A percentile compares a stretch with the other conserved stretches of the same genome.
These are phyloP conservation scores for Cryptocephalus moraei DNA, from an alignment of 2,888 invertebrate species.

Conservation along the genomic window DNA sequence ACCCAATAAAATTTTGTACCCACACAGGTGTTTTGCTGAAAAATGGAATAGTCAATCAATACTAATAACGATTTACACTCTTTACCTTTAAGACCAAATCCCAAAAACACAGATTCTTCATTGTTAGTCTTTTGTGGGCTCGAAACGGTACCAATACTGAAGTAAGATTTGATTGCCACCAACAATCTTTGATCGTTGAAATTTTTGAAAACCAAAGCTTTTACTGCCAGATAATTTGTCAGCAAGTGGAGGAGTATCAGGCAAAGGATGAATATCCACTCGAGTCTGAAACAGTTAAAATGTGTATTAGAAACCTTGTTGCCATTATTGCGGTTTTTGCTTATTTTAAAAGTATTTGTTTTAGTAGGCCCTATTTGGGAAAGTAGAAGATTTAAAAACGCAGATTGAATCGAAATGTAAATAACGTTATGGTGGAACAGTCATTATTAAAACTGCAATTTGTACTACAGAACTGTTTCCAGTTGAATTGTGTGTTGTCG, in stretches of 20 bases:
- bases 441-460: too few species aligned
- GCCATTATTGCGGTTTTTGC: too few species aligned
- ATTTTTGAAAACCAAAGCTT: constrained; percentile 64
- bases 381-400: too few species aligned
- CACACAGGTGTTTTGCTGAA: constrained; percentile 49
- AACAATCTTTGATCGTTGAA: constrained; percentile 73
- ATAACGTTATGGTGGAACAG: too few species aligned
- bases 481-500: too few species aligned
- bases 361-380: too few species aligned
- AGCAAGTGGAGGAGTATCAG: constrained; percentile 72
- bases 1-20: constrained; percentile 52
- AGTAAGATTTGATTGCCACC: constrained; percentile 57
- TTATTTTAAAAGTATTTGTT: too few species aligned
- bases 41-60: constrained; percentile 13
- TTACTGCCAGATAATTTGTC: constrained; percentile 82
- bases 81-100: constrained; percentile 39
- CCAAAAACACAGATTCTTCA: constrained; percentile 58
- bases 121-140: constrained; percentile 59
- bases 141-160: constrained; percentile 47
- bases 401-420: too few species aligned
- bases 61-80: too few species aligned
- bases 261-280: constrained; percentile 61
- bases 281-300: constrained; percentile 44
- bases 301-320: too few species aligned
- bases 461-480: too few species aligned